Evolutionary conservation across 1,140 invertebrate genomes (phyloP), one percentile per base, ranked within the genome.

Genomic region (Vanessa atalanta): DNA sequence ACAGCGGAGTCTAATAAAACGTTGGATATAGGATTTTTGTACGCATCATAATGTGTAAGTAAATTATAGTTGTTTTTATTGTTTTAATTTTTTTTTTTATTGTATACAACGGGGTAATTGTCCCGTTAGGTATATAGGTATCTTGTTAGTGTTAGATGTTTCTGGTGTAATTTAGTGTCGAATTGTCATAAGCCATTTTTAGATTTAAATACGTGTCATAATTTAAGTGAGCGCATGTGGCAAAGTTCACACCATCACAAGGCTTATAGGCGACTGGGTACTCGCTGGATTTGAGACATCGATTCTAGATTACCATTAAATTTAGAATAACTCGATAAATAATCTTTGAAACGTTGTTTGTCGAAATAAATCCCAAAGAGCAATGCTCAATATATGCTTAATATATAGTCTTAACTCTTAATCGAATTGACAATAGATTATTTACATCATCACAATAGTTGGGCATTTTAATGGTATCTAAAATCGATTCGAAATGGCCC

Each of bases 31-130:
- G 81, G 79, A 83, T 82, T 91, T 90, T 91, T 91, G 84, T 91
- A 91, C 88, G 89, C 88, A 88, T 57, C 20, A 57, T 91, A 90
- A 90, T 89, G 82, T 86, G 73, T 90, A 90, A 90, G 88, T 90
- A 89, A 90, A 88, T 89, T 91, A 89, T 89, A 91, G 86, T 87
- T 88, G 88, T 91, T 90, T 91, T 89, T 87, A 86, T 88, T 86
- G 80, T 84, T 79, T 82, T 83, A 85, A 75, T 31, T 75, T 79
- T 82, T 20, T 20, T 86, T 83, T 87, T 73, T 89, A 88, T 80
- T 77, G 79, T 84, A 80, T 82, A 80, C 77, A 80, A 74, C 63
- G 80, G 78, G 79, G 76, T 71, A 65, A 48, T 69, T 77, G 71
- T 76, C 66, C 85, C 85, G 82, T 37, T 57, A 57, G 53, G 66